Evolutionary conservation across 2,113 vertebrate genomes (phyloP), one percentile per base, ranked within the genome.

Genomic region (Hyla sarda): DNA sequence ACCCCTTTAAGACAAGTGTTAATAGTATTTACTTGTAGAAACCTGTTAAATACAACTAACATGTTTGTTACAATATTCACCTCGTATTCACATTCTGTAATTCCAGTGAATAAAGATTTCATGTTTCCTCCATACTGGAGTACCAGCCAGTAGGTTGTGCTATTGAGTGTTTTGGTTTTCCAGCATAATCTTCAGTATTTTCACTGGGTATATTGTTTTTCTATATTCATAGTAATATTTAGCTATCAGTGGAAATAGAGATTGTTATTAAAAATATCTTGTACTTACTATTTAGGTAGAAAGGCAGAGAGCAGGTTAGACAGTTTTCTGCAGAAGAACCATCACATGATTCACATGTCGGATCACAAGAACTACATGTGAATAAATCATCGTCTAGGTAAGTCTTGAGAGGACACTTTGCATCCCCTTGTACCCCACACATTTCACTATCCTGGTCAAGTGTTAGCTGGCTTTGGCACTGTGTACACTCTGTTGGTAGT

Each of bases 321-420:
- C 94, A 94, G 56, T 92, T 88, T 34, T 87, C 50, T 0, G 82
- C 85, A 17, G 87, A 89, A 0, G 93, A 91, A 3, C 93, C 93
- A 0, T 90, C 88, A 34, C 94, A 95, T 17, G 93, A 94, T 67
- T 92, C 88, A 80, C 92, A 95, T 54, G 89, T 87, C 6, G 30
- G 84, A 86, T 94, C 91, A 69, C 94, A 95, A 47, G 92, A 86
- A 82, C 92, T 89, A 88, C 95, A 95, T 56, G 92, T 95, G 89
- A 96, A 95, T 80, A 89, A 92, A 89, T 95, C 91, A 13, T 91
- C 87, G 14, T 95, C 91, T 19, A 95, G 89, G 88, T 93, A 95
- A 12, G 91, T 93, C 88, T 91, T 90, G 0, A 74, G 89, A 10
- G 93, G 93, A 83, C 93, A 93, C 87, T 90, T 88, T 0, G 91